These are phyloP conservation scores for Stegastes partitus DNA, from an alignment of 2,113 vertebrate genomes.

Conservation along the genomic window DNA sequence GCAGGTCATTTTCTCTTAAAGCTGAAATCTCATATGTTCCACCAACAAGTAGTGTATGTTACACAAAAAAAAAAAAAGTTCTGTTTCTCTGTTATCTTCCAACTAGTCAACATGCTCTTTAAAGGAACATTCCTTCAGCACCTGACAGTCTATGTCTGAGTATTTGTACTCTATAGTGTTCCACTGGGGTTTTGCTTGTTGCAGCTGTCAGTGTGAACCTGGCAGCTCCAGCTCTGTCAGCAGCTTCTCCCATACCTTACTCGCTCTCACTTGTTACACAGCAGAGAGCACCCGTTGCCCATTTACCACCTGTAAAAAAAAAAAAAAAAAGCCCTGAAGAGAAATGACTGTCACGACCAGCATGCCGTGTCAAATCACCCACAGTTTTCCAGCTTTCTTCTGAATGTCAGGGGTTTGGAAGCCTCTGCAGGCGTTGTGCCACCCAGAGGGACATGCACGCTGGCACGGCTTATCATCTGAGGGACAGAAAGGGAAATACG, in stretches of 20 bases:
- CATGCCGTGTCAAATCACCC: slow-evolving; percentile 9
- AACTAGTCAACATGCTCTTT: neutral
- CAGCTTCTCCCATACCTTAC: neutral
- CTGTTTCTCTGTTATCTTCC: neutral
- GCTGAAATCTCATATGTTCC: too few species aligned
- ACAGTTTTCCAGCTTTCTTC: slow-evolving; percentile 38
- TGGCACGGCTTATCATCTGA: slow-evolving; percentile 63
- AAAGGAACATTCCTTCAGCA: neutral
- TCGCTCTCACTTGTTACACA: slow-evolving; percentile 11
- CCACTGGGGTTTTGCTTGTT: neutral
- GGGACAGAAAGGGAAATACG: slow-evolving; percentile 51
- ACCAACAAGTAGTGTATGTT: neutral
- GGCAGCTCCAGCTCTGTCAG: too few species aligned
- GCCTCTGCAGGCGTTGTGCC: slow-evolving; percentile 32
- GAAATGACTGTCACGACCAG: slow-evolving; percentile 2
- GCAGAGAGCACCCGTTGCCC: slow-evolving; percentile 2
- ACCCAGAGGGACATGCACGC: slow-evolving; percentile 1
- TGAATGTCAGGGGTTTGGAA: slow-evolving; percentile 52
- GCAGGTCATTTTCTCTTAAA: neutral
- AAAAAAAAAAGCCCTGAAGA: neutral
- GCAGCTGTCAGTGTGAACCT: neutral
- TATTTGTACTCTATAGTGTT: neutral
- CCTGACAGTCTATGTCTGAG: neutral
- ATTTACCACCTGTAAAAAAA: slow-evolving; percentile 14
- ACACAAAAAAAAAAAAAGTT: neutral